Conservation (phyloP, 2,888 invertebrate species). For the Cheilosia grossa region DNA sequence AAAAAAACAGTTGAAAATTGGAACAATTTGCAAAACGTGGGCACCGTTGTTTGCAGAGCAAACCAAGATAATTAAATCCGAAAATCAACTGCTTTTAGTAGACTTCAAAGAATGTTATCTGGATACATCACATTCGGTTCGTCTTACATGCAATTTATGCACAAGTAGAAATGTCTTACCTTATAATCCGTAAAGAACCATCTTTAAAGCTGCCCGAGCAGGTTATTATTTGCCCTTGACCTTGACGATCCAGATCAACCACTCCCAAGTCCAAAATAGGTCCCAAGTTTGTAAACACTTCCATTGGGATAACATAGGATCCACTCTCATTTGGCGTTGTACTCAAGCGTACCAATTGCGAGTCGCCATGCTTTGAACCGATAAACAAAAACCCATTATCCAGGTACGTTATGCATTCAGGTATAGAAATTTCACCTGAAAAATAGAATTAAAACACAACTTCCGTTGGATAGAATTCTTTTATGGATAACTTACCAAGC, state of each 20-base stretch:
- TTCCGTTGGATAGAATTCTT: background rate
- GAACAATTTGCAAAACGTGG: too few relatives aligned
- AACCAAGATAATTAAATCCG: too few relatives aligned
- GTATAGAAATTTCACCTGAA: conserved; percentile 93
- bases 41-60: too few relatives aligned
- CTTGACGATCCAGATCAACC: conserved; percentile 97
- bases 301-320: conserved; percentile 96
- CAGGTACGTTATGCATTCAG: conserved; percentile 98
- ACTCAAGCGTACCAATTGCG: conserved; percentile 95
- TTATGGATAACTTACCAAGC: conserved; percentile 85
- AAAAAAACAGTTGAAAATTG: too few relatives aligned
- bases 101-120: too few relatives aligned
- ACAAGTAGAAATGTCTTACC: conserved; percentile 73
- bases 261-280: conserved; percentile 99
- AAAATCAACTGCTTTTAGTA: too few relatives aligned
- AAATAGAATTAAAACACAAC: background rate
- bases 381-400: conserved; percentile 99
- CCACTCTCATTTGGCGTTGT: conserved; percentile 92
- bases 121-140: too few relatives aligned
- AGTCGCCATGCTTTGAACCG: conserved; percentile 98
- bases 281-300: conserved; percentile 97
- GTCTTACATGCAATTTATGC: background rate
- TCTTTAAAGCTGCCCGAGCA: conserved; percentile 99
- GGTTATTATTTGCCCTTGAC: conserved; percentile 98
- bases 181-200: conserved; percentile 97